These are phyloP conservation scores for Hydrozoanthus gracilis DNA, from an alignment of 92 coral and sea anemone species.

Conservation along the genomic window DNA sequence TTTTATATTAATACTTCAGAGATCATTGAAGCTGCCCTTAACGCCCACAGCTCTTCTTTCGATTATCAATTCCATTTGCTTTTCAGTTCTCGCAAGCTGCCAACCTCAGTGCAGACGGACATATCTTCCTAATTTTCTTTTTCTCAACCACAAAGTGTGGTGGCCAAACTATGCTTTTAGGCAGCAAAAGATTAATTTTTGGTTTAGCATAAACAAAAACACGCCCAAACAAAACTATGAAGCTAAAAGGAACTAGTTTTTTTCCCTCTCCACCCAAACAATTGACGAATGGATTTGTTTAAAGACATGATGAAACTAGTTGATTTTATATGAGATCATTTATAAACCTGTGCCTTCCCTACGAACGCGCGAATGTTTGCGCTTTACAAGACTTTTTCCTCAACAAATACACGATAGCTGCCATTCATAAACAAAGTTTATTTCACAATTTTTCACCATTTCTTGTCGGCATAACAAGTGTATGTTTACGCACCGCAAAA, in stretches of 20 bases:
- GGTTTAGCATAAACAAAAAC: neutral
- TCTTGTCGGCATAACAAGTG: no score
- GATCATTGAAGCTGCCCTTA: neutral
- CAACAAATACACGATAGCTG: neutral
- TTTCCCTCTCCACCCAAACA: conserved; percentile 17
- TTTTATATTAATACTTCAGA: neutral
- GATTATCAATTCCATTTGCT: no score
- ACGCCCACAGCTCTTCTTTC: neutral
- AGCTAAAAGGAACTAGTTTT: neutral
- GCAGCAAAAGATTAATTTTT: neutral
- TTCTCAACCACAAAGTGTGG: neutral
- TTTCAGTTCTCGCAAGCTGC: no score
- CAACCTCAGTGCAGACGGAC: no score
- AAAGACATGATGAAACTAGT: conserved; percentile 36
- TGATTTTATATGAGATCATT: conserved; percentile 32
- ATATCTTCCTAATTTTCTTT: neutral
- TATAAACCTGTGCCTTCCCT: neutral
- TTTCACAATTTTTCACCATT: neutral
- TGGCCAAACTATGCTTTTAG: neutral
- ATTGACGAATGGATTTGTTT: conserved; percentile 13
- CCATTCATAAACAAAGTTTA: neutral
- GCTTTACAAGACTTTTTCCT: neutral
- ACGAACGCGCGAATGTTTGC: neutral
- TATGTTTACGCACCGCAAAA: neutral
- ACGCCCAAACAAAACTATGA: neutral